These are phyloP conservation scores for Lagenorhynchus albirostris DNA, from an alignment of 2,113 vertebrate genomes.

Conservation along the genomic window DNA sequence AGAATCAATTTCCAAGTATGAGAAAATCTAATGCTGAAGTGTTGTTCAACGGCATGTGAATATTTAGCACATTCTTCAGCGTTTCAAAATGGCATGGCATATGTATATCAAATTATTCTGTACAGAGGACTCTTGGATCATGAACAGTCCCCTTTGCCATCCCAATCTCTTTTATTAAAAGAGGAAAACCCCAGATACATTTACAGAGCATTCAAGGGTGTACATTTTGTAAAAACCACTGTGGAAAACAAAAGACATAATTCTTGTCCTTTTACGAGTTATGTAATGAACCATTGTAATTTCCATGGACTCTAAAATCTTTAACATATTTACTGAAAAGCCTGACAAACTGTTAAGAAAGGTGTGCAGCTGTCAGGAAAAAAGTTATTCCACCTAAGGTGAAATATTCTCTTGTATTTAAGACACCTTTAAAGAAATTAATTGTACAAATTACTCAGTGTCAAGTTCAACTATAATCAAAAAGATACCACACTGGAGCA, in stretches of 20 bases:
- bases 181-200: background rate
- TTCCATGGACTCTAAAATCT: background rate
- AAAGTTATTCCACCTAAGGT: background rate
- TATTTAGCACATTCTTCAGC: background rate
- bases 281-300: constrained; percentile 4
- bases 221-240: background rate
- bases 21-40: background rate
- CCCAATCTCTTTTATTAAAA: background rate
- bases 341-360: background rate
- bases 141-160: background rate
- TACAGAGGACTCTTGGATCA: background rate
- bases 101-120: background rate
- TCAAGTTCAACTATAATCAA: background rate
- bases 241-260: constrained; percentile 1
- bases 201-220: background rate
- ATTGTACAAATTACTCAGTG: background rate
- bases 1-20: background rate
- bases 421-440: background rate
- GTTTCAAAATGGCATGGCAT: constrained; percentile 21
- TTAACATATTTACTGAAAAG: background rate
- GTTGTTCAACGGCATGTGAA: background rate
- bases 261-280: background rate
- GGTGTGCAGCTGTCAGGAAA: background rate
- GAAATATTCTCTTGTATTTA: background rate
- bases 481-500: background rate